Evolutionary conservation across 2,113 vertebrate genomes (phyloP), one percentile per base, ranked within the genome.

Genomic region (Zapornia atra): DNA sequence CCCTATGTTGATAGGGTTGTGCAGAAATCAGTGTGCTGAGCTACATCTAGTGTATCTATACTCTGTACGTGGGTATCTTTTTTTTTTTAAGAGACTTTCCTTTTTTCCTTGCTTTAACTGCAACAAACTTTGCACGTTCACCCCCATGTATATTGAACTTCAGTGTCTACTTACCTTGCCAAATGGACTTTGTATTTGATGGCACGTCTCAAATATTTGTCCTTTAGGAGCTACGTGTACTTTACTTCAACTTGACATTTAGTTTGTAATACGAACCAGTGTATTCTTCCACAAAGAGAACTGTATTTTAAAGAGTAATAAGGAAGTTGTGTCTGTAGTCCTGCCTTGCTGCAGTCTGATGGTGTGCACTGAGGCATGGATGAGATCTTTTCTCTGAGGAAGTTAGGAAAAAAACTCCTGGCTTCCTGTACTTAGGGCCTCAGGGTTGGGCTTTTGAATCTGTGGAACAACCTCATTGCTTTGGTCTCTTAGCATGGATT

Each of bases 131-230:
- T 54, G 14, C 22, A 38, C 18, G 0, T 25, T 80, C 56, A 22
- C 44, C 16, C 57, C 28, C 2, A 28, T 33, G 6, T 68, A 33
- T 33, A 19, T 11, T 75, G 84, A 91, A 73, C 26, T n/a, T 80
- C 66, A 8, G 40, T 6, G 51, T 29, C 66, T 82, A 15, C 42
- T 88, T 44, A 50, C 42, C 5, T 82, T 64, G 40, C 46, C n/a
- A 71, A 70, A 70, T 15, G 31, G 26, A 44, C 59, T 83, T 71
- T n/a, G 14, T 18, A 51, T 89, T 91, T 12, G 1, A 4, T 64
- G 86, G 31, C 68, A 83, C 4, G 9, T n/a, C 85, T 96, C 94
- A 93, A 94, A 94, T 96, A 94, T 94, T 94, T 96, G 56, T 9
- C 71, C 33, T 86, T 31, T 11, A 51, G 72, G 59, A 93, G 33